Base-by-base conservation (phyloP, 2,888 invertebrate genomes). In the Hydraecia micacea region DNA sequence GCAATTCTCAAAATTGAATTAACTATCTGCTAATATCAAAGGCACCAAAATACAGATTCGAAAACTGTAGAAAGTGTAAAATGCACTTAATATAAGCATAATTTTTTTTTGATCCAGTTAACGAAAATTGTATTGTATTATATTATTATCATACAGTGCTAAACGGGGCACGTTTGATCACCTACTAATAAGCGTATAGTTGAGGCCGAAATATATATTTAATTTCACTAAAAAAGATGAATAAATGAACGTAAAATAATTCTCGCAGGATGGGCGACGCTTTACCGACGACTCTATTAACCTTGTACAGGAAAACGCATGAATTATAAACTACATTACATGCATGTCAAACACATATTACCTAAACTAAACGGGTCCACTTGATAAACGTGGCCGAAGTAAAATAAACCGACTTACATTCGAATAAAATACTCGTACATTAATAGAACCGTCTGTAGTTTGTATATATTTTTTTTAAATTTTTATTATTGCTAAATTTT, bases 261-360 rank as follows among this genome's bases (percentile, higher is more conserved):
- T 18, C 42, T 55, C 32, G n/a, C 49, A 39, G 32, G 21, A 49
- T 39, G 18, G 39, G 25, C 60, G 52, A 32, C 39, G n/a, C 18
- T 36, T 58, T 58, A 49, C 52, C 67, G n/a, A 58, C 36, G 21
- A 28, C n/a, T 49, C 58, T 72, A 1, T 63, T 60, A 52, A 36
- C 72, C 36, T 65, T 18, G 21, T 52, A 52, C 25, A 52, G 28
- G 32, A 60, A 79, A 69, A 84, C n/a, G 46, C 80, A 69, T 84
- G 80, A 81, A 79, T 84, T 73, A 49, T 79, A 84, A 63, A 71
- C 52, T 25, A 79, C 49, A 72, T 58, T 42, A 52, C 62, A n/a
- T 84, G 84, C 81, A 81, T 84, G 84, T 49, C 58, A 79, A 28
- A 60, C 49, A 58, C 55, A 32, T 80, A 85, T 85, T 73, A 65